Evolutionary conservation across 2,797 vertebrate genomes (phyloP), one percentile per base, ranked within the genome.

Genomic region (Ctenopoma kingsleyae): DNA sequence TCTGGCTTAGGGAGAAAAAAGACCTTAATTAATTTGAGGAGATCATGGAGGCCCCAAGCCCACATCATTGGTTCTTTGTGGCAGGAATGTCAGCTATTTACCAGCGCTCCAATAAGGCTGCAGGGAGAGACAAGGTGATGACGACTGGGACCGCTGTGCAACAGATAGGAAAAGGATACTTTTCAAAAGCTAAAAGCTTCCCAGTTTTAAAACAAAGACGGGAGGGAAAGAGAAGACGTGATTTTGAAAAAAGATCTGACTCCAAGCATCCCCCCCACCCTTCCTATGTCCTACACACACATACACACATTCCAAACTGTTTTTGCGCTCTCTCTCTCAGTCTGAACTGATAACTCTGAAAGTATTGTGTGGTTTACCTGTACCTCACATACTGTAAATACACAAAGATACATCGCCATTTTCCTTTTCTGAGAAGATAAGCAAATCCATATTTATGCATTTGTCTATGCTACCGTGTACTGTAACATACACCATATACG

Each of bases 131-230:
- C 62, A 56, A 95, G 95, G 95, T 95, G 95, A 95, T 95, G 94
- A 96, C 89, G 93, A 94, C 90, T 80, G 87, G 78, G 90, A 80
- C 88, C 72, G 86, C 85, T 66, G 74, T 70, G 85, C 85, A 85
- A 84, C 80, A 84, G 94, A 95, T 91, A 94, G 94, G 91, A 93
- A 94, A 94, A 94, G 93, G 94, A 94, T 94, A 94, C 92, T 93
- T 95, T 95, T 95, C 93, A 95, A 95, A 95, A 94, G 94, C 94
- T 95, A 94, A 95, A 94, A 96, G 94, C 93, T 95, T 96, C 94
- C 94, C 94, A 92, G 93, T 94, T 95, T 95, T 93, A 94, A 96
- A 94, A 94, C 94, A 94, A 92, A 94, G 91, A 83, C 80, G 80
- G 87, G 91, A 77, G 80, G 85, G 87, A 87, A 89, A 82, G 86